These are phyloP conservation scores for Glaucopsyche alexis DNA, from an alignment of 2,888 invertebrate genomes.

Conservation along the genomic window DNA sequence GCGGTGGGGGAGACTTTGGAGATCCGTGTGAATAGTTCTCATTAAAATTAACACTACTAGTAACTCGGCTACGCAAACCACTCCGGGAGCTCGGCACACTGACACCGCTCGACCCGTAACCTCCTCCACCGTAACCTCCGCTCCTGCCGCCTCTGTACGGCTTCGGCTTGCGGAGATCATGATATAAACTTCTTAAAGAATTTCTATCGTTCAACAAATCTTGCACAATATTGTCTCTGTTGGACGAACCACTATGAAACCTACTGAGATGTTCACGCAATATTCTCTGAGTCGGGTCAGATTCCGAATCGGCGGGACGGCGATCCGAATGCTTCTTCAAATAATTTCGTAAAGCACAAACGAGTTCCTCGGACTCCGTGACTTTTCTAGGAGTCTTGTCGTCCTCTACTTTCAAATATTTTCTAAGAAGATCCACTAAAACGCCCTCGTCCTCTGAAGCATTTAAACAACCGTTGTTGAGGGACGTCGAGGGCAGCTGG, in stretches of 20 bases:
- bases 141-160: slow-evolving; percentile 68
- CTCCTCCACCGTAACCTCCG: slow-evolving; percentile 53
- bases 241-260: slow-evolving; percentile 83
- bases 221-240: slow-evolving; percentile 85
- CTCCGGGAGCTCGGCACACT: slow-evolving; percentile 68
- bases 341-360: slow-evolving; percentile 82
- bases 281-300: slow-evolving; percentile 71
- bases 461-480: slow-evolving; percentile 58
- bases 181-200: slow-evolving; percentile 85
- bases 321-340: slow-evolving; percentile 65
- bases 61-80: slow-evolving; percentile 52
- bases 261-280: slow-evolving; percentile 83
- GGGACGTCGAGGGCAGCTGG: slow-evolving; percentile 49
- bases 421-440: slow-evolving; percentile 83
- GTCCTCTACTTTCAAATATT: slow-evolving; percentile 82
- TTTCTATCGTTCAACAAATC: slow-evolving; percentile 86
- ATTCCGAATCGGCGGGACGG: slow-evolving; percentile 53
- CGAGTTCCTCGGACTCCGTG: slow-evolving; percentile 82
- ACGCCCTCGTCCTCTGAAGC: slow-evolving; percentile 73
- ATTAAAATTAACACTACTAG: slow-evolving; percentile 50
- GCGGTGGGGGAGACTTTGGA: slow-evolving; percentile 81
- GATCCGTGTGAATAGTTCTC: slow-evolving; percentile 60
- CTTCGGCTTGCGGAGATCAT: slow-evolving; percentile 85
- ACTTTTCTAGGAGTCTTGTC: slow-evolving; percentile 67
- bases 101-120: slow-evolving; percentile 57